Evolutionary conservation across 2,113 vertebrate species (phyloP).

Genomic region (Chloroceryle aenea): DNA sequence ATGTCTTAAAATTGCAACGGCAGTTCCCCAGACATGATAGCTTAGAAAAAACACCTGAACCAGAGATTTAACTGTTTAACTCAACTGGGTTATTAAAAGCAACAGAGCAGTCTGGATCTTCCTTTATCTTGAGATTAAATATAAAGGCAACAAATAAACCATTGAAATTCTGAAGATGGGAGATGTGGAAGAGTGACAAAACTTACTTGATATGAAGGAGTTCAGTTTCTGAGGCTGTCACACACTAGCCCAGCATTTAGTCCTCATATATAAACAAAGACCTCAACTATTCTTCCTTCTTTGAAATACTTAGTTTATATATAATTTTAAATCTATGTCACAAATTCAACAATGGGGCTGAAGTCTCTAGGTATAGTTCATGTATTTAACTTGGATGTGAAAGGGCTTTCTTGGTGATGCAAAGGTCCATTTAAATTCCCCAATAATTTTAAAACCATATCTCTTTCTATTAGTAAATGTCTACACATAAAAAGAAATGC

Average conservation of each 20-base stretch:
- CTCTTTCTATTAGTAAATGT: neutral
- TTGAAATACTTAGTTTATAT: neutral
- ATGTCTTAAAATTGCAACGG: neutral
- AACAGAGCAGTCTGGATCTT: neutral
- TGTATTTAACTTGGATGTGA: neutral
- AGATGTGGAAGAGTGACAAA: neutral
- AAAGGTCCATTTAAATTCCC: neutral
- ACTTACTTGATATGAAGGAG: rapidly evolving
- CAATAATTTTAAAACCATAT: neutral
- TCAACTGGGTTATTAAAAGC: neutral
- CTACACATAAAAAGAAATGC: neutral
- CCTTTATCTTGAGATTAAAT: neutral
- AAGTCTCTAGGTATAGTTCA: neutral
- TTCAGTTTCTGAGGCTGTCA: neutral
- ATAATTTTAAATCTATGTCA: neutral
- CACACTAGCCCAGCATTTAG: neutral
- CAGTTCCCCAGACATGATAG: neutral
- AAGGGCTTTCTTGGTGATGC: neutral
- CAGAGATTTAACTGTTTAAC: neutral
- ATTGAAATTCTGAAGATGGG: neutral
- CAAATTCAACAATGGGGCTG: neutral
- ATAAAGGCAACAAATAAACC: neutral
- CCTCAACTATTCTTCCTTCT: neutral
- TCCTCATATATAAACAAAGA: neutral
- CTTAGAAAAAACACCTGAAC: neutral